A percentile compares a stretch with the other conserved stretches of the same genome.
These are phyloP conservation scores for Scotopteryx bipunctaria DNA, from an alignment of 2,888 invertebrate species.

Conservation along the genomic window DNA sequence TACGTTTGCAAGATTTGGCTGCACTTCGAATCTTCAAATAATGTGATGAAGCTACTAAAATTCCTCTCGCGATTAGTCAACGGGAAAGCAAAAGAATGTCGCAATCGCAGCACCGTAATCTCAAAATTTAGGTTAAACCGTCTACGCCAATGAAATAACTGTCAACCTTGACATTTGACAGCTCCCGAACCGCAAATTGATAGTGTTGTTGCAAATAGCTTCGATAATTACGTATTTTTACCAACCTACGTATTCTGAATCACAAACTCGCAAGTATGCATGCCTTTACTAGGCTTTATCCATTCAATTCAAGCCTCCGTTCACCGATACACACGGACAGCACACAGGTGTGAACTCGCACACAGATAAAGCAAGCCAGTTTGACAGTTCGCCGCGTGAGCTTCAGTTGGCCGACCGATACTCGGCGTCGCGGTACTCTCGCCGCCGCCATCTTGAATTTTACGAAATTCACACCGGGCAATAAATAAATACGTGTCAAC, in stretches of 20 bases:
- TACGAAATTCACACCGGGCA: slow-evolving; percentile 59
- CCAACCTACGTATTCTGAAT: slow-evolving; percentile 59
- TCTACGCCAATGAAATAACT: slow-evolving; percentile 35
- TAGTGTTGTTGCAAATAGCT: slow-evolving; percentile 38
- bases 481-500: slow-evolving; percentile 72
- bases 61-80: slow-evolving; percentile 31
- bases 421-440: slow-evolving; percentile 73
- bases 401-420: slow-evolving; percentile 80
- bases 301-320: slow-evolving; percentile 76
- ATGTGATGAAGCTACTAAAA: slow-evolving; percentile 31
- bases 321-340: slow-evolving; percentile 38
- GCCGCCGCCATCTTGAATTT: slow-evolving; percentile 66
- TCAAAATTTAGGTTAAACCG: slow-evolving; percentile 39
- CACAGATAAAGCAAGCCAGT: slow-evolving; percentile 66
- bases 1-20: too few relatives aligned
- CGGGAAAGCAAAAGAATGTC: slow-evolving; percentile 30
- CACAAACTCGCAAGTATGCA: slow-evolving; percentile 43
- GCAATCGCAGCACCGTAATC: slow-evolving; percentile 25
- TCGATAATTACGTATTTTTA: slow-evolving; percentile 52
- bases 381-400: slow-evolving; percentile 70
- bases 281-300: slow-evolving; percentile 45
- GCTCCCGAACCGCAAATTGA: slow-evolving; percentile 28
- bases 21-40: slow-evolving; percentile 22
- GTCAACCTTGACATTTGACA: slow-evolving; percentile 44
- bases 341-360: slow-evolving; percentile 42